Evolutionary conservation across 2,113 vertebrate genomes (phyloP).

Genomic region (Theristicus caerulescens): DNA sequence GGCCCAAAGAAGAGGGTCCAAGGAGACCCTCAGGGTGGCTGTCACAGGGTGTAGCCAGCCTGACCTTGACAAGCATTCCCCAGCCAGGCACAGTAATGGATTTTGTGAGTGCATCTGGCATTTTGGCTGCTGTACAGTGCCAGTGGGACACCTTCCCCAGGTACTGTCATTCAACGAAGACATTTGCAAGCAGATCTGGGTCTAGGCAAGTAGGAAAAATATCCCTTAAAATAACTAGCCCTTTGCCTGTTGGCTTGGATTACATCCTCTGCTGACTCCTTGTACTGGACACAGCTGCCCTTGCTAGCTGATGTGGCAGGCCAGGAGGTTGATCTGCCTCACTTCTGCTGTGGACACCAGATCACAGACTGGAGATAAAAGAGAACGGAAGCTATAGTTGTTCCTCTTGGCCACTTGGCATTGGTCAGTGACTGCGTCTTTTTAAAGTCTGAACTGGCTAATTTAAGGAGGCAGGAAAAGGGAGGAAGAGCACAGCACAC

Average conservation of each 20-base stretch:
- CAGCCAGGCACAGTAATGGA: not conserved
- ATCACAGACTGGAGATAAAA: not conserved
- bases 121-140: not conserved
- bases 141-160: not conserved
- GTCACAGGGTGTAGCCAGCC: not conserved
- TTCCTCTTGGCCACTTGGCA: not conserved
- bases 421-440: not conserved
- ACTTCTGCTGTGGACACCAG: not conserved
- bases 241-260: not conserved
- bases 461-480: not conserved
- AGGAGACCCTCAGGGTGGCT: not conserved
- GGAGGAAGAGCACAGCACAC: not conserved
- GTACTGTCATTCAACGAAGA: not conserved
- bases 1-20: not conserved
- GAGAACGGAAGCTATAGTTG: not conserved
- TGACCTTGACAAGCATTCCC: not conserved
- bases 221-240: not conserved
- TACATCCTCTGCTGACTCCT: not conserved
- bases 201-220: not conserved
- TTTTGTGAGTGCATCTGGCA: conserved; percentile 7
- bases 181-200: not conserved
- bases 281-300: not conserved
- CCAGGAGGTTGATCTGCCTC: not conserved
- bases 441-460: not conserved
- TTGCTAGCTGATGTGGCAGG: not conserved